Conservation (phyloP, 92 coral and sea anemone genomes). For the Micromussa lordhowensis region DNA sequence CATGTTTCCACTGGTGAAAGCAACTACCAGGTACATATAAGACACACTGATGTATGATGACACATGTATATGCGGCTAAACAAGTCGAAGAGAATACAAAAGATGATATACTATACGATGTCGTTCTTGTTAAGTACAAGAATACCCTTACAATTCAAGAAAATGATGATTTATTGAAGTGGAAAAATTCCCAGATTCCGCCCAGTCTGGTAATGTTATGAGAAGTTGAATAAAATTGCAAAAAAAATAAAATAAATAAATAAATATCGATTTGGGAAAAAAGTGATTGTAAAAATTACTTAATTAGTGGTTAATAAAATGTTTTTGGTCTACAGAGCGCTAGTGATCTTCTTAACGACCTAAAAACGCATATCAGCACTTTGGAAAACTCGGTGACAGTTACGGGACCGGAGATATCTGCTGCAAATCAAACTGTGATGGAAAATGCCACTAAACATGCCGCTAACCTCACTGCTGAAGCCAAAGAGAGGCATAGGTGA, state of each 20-base stretch:
- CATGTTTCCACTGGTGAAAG: constrained; percentile 1
- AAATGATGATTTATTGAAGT: too few relatives aligned
- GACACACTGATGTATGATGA: background rate
- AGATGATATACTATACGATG: too few relatives aligned
- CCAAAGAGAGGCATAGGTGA: constrained; percentile 78
- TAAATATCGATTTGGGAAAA: background rate
- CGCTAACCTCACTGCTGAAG: constrained; percentile 74
- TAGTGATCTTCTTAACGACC: constrained; percentile 32
- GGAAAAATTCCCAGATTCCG: too few relatives aligned
- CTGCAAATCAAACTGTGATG: constrained; percentile 63
- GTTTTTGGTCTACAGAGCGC: constrained; percentile 50
- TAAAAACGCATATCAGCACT: constrained; percentile 32
- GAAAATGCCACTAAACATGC: constrained; percentile 84
- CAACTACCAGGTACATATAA: constrained; percentile 24
- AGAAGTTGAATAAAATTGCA: too few relatives aligned
- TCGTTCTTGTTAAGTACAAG: too few relatives aligned
- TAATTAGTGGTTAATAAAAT: background rate
- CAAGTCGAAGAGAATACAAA: background rate
- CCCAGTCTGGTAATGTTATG: too few relatives aligned
- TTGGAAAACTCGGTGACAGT: constrained; percentile 40
- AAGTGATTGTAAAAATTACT: background rate
- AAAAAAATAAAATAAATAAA: background rate
- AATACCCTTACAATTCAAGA: too few relatives aligned
- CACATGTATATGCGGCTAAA: background rate
- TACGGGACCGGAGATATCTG: constrained; percentile 8